Evolutionary conservation across 2,888 invertebrate species (phyloP), one percentile per base, ranked within the genome.

Genomic region (Drosophila maculinotata): DNA sequence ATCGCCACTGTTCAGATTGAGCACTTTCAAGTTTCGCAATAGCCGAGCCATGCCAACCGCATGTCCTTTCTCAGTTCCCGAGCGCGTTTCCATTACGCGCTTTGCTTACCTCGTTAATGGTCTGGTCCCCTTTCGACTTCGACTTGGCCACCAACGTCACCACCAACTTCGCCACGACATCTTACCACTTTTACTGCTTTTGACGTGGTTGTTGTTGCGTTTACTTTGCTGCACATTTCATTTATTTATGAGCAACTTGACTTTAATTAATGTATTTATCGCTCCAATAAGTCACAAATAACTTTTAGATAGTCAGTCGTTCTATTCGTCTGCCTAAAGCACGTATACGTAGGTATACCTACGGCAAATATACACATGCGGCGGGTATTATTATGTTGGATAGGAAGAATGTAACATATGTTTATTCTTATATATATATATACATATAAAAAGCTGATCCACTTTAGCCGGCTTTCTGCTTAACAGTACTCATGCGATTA

Each of bases 191-290:
- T 73, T 42, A 12, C 15, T 65, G 53, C 49, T 70, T 39, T 9
- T 28, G 28, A 2, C 5, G 8, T 28, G 15, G n/a, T 12, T 33
- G 8, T 30, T 64, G 54, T 60, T 70, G 49, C 41, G 47, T 47
- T 57, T 15, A 47, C 67, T 62, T 80, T 80, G 65, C 56, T 69
- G 53, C 75, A 68, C 77, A 80, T 76, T 84, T 73, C 67, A 79
- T 81, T 87, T 87, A 83, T 82, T 81, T 81, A 79, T 79, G 79
- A 85, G 82, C 31, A 85, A 79, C 76, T 87, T 76, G 80, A 79
- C 74, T 87, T 83, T 85, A 87, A 87, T 83, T 83, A 87, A 87
- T 87, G 79, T 87, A 85, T 87, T 83, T 83, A 83, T 85, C 86
- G 82, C 87, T 73, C 65, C 82, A 87, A 83, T 82, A 79, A 83